Evolutionary conservation across 2,797 vertebrate genomes (phyloP), one percentile per base, ranked within the genome.

Genomic region (Ciconia nigra): DNA sequence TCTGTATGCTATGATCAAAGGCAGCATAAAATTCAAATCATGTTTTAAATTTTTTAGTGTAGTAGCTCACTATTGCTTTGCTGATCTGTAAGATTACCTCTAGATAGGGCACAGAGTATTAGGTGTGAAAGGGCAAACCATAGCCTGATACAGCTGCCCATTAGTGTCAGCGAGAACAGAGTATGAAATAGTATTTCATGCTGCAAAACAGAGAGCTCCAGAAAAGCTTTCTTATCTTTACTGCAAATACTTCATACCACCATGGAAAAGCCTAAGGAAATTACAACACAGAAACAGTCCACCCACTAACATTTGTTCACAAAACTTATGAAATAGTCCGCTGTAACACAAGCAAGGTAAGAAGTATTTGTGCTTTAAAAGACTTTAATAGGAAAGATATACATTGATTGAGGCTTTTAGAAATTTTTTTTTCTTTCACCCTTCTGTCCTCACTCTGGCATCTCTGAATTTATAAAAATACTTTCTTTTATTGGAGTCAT

Each of bases 1-100:
- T 39, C 41, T 55, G 15, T 31, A n/a, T n/a, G 16, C 5, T 61
- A 7, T 37, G 3, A 46, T 42, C 0, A 0, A 73, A 69, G 35
- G 26, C 29, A 65, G 8, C 4, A 24, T 47, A 77, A 69, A 77
- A 72, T 37, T 80, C 22, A 47, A 52, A 61, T 54, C 1, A 15
- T 8, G 8, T 47, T 77, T 92, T 33, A 77, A 82, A 52, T 76
- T 44, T 44, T 52, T n/a, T n/a, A 51, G 13, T 42, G 18, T 24
- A n/a, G 25, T 33, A n/a, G 19, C 13, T 73, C 25, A 10, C 35
- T 57, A 17, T 61, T 77, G 14, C 18, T 92, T 83, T 69, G 21
- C 10, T 89, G 24, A 4, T 67, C 54, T 63, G 49, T 59, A 63
- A 66, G 59, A 42, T 39, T 72, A 28, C 52, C 10, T 81, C 29